A percentile compares a stretch with the other conserved stretches of the same genome.
phyloP scores from a whole-genome alignment of 30 jellyfish, hydroid and myxozoan genomes.

The Turritopsis dohrnii region DNA sequence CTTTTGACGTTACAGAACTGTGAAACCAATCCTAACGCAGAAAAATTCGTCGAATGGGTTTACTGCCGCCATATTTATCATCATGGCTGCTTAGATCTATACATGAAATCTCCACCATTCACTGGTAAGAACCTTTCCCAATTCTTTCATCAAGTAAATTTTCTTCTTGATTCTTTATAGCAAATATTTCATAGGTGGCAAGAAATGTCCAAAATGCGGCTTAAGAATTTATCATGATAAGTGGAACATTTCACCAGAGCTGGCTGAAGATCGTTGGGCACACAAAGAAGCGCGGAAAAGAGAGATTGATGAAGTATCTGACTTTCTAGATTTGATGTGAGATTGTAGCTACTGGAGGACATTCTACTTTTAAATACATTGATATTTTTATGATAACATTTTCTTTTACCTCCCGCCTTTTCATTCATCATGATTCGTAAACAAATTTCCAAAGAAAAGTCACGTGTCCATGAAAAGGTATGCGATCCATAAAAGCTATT shows the following conservation, averaged over 20 bases:
- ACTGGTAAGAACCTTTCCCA: constrained; percentile 37
- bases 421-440: too few species aligned
- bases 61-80: constrained; percentile 70
- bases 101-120: constrained; percentile 82
- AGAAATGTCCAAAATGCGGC: constrained; percentile 61
- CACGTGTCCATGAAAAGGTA: too few species aligned
- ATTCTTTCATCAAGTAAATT: background rate
- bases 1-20: constrained; percentile 42
- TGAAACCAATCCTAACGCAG: constrained; percentile 43
- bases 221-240: constrained; percentile 58
- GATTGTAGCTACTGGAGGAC: too few species aligned
- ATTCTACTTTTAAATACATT: too few species aligned
- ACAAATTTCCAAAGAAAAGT: too few species aligned
- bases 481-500: too few species aligned
- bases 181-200: constrained; percentile 50
- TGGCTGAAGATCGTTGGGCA: constrained; percentile 89
- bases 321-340: constrained; percentile 68
- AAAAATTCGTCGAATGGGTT: constrained; percentile 60
- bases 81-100: constrained; percentile 46
- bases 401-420: too few species aligned
- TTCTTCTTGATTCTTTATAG: background rate
- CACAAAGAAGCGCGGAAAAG: constrained; percentile 85
- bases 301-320: constrained; percentile 76
- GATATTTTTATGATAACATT: too few species aligned
- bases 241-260: constrained; percentile 73